phyloP scores from a whole-genome alignment of 2,113 vertebrate genomes.

The Macaca nemestrina region DNA sequence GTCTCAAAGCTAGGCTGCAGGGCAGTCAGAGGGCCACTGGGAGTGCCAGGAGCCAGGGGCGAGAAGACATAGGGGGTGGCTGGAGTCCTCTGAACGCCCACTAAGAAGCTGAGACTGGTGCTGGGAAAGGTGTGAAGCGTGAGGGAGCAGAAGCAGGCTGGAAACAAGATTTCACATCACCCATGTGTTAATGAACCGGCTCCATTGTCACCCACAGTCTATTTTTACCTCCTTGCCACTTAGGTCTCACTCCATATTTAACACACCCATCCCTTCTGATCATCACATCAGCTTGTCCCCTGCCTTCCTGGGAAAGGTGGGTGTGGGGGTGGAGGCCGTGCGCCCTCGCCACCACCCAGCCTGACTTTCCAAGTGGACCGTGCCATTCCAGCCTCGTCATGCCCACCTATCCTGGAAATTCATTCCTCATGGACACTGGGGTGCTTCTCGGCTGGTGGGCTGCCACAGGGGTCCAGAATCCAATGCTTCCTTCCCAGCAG shows the following conservation, averaged over 20 bases:
- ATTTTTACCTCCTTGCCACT: constrained; percentile 80
- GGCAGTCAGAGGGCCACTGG: background rate
- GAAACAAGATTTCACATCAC: constrained; percentile 78
- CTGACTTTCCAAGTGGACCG: constrained; percentile 29
- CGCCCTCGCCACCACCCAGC: background rate
- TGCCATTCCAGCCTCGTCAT: background rate
- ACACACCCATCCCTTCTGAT: constrained; percentile 72
- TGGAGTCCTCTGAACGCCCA: background rate
- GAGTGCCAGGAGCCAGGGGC: background rate
- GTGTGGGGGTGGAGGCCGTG: background rate
- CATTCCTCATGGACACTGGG: background rate
- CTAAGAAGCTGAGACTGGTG: constrained; percentile 39
- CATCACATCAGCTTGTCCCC: constrained; percentile 58
- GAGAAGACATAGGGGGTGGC: background rate
- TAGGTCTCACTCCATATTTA: constrained; percentile 80
- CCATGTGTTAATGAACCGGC: constrained; percentile 75
- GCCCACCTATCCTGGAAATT: background rate
- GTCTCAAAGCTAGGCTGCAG: background rate
- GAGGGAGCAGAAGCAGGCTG: constrained; percentile 76
- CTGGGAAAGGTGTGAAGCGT: constrained; percentile 70
- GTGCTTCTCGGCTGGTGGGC: background rate
- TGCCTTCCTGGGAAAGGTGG: constrained; percentile 65
- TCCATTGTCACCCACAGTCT: constrained; percentile 79
- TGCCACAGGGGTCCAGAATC: too few species aligned
- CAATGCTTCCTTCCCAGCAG: background rate